A percentile compares a stretch with the other conserved stretches of the same genome.
phyloP scores from a whole-genome alignment of 2,113 vertebrate species.

The Albula goreensis region DNA sequence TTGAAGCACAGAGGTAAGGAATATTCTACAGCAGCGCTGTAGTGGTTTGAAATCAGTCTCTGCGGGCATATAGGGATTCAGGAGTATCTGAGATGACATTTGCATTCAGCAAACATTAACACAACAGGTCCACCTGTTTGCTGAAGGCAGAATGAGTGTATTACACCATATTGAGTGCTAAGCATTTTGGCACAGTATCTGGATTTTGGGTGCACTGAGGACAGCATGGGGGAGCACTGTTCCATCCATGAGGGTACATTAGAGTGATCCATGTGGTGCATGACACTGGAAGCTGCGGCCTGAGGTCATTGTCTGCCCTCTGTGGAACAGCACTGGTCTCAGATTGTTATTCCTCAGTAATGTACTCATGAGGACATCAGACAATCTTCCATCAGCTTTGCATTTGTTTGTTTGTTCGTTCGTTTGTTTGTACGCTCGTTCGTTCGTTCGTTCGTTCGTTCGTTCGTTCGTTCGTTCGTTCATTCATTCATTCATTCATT shows the following conservation, averaged over 20 bases:
- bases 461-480: too few species aligned
- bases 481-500: too few species aligned
- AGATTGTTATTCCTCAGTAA: too few species aligned
- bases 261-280: too few species aligned
- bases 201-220: neutral
- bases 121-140: neutral
- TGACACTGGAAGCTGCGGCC: too few species aligned
- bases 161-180: neutral
- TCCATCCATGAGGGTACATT: neutral
- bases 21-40: neutral
- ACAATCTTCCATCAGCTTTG: too few species aligned
- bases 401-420: too few species aligned
- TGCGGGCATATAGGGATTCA: neutral
- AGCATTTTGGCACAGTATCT: neutral
- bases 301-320: too few species aligned
- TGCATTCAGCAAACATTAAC: neutral
- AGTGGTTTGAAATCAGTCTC: neutral
- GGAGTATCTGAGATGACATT: neutral
- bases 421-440: too few species aligned
- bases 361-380: too few species aligned
- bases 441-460: too few species aligned
- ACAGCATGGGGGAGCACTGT: neutral
- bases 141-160: neutral
- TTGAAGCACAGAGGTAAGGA: neutral
- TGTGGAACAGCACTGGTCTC: too few species aligned